phyloP scores from a whole-genome alignment of 1,140 invertebrate genomes.

The Monochamus saltuarius region DNA sequence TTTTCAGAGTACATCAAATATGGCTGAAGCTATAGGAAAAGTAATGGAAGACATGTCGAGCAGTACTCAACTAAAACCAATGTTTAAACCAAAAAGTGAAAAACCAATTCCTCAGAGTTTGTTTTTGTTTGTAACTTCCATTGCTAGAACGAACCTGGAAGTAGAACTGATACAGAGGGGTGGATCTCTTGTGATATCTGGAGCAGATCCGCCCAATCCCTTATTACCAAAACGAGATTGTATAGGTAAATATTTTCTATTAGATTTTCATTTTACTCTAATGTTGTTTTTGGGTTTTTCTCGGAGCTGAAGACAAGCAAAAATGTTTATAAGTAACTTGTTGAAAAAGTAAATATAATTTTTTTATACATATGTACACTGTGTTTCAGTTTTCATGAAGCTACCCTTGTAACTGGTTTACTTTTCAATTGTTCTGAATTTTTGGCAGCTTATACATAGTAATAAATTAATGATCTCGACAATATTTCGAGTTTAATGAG shows the following conservation, averaged over 20 bases:
- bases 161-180: conserved; percentile 86
- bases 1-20: conserved; percentile 61
- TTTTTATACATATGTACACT: no score
- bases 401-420: no score
- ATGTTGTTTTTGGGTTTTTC: not conserved
- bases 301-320: no score
- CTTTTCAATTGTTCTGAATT: no score
- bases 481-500: no score
- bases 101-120: conserved; percentile 71
- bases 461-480: no score
- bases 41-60: conserved; percentile 94
- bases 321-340: no score
- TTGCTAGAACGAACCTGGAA: conserved; percentile 91
- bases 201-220: conserved; percentile 59
- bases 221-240: conserved; percentile 80
- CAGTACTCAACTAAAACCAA: conserved; percentile 68
- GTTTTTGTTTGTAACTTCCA: conserved; percentile 86
- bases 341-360: no score
- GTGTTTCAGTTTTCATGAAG: no score
- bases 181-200: conserved; percentile 66
- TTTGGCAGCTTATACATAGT: no score
- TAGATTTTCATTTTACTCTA: conserved; percentile 6
- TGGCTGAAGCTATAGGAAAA: conserved; percentile 77
- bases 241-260: conserved; percentile 64
- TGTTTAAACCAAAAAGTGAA: conserved; percentile 57